These are phyloP conservation scores for Ypsolopha sequella DNA, from an alignment of 2,888 invertebrate species.

Conservation along the genomic window DNA sequence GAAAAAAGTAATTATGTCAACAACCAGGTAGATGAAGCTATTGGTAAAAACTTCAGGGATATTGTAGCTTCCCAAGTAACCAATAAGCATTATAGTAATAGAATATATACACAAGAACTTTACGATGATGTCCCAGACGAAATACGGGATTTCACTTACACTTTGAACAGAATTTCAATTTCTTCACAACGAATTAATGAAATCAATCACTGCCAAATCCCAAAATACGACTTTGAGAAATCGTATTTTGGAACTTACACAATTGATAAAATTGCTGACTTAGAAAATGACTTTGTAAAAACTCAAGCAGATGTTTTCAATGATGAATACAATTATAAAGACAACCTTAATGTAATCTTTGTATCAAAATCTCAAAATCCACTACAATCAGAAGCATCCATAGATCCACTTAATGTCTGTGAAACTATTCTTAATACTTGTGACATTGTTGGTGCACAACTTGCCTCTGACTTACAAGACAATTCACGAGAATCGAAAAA, in stretches of 20 bases:
- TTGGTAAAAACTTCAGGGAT: background rate
- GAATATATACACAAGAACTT: too few species aligned
- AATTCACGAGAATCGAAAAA: background rate
- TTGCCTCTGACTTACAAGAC: background rate
- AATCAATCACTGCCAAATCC: too few species aligned
- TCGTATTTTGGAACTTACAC: too few species aligned
- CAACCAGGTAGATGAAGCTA: background rate
- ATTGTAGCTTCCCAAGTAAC: too few species aligned
- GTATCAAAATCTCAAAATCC: slow-evolving; percentile 17
- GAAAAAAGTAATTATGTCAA: slow-evolving; percentile 2
- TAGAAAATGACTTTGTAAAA: slow-evolving; percentile 20
- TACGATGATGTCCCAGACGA: too few species aligned
- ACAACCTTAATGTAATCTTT: slow-evolving; percentile 15
- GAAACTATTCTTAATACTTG: slow-evolving; percentile 18
- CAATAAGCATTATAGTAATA: too few species aligned
- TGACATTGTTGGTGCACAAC: background rate
- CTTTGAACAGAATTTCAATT: too few species aligned
- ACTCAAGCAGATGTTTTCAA: slow-evolving; percentile 5
- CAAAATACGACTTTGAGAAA: too few species aligned
- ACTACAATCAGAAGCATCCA: slow-evolving; percentile 2
- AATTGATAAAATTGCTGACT: too few species aligned
- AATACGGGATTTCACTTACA: too few species aligned
- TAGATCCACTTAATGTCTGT: slow-evolving; percentile 27
- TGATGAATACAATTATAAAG: background rate
- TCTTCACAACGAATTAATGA: too few species aligned